Evolutionary conservation across 2,888 invertebrate species (phyloP).

Genomic region (Coremacera marginata): DNA sequence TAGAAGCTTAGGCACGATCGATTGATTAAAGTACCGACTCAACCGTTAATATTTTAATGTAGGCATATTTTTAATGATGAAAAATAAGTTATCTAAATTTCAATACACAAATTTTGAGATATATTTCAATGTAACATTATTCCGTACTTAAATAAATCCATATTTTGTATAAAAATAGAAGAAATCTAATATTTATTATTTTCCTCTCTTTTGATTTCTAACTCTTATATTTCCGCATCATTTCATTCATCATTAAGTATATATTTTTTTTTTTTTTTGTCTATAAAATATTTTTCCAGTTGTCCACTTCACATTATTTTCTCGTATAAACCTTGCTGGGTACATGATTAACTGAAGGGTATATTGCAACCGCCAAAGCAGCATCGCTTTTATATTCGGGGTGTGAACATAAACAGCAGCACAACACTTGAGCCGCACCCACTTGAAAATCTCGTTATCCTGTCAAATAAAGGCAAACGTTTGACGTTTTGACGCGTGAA

Average conservation of each 20-base stretch:
- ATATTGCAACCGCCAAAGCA: not conserved
- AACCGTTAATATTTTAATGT: not conserved
- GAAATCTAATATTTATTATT: not conserved
- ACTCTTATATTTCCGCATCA: not conserved
- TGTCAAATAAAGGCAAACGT: constrained; percentile 59
- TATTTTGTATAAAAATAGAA: no score
- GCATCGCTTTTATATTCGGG: not conserved
- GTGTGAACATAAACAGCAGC: constrained; percentile 7
- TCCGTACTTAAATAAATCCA: no score
- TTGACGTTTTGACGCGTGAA: constrained; percentile 39
- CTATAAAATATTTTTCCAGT: constrained; percentile 21
- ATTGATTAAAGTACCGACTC: not conserved
- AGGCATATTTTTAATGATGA: not conserved
- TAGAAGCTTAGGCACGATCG: constrained; percentile 12
- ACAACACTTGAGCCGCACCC: constrained; percentile 47
- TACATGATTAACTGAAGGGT: not conserved
- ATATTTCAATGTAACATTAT: no score
- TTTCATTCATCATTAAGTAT: not conserved
- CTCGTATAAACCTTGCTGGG: not conserved
- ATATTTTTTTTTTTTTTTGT: not conserved
- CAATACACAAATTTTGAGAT: no score
- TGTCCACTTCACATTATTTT: constrained; percentile 8
- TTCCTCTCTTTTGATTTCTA: not conserved
- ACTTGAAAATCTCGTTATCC: constrained; percentile 67
- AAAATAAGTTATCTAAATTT: not conserved